Percentiles rank a stretch among this genome's conserved stretches.
Evolutionary conservation across 2,888 invertebrate species (phyloP).

Genomic region (Lycocerus yunnanus): DNA sequence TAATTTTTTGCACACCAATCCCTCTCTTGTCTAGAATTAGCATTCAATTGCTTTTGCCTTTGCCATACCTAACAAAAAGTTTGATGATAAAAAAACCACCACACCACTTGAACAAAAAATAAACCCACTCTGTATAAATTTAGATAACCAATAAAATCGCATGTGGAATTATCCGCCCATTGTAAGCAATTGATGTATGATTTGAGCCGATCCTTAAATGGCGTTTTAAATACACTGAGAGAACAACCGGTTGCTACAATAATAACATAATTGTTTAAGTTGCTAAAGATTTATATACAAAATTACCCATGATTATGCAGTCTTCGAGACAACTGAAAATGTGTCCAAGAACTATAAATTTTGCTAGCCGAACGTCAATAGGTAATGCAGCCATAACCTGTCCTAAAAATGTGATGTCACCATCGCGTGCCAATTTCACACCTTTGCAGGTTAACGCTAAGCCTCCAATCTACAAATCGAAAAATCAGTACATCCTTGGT

Average conservation of each 20-base stretch:
- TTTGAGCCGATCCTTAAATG: constrained; percentile 70
- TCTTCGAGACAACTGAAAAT: constrained; percentile 85
- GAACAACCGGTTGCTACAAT: constrained; percentile 78
- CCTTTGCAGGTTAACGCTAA: constrained; percentile 64
- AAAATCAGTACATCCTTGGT: not conserved
- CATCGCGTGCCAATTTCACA: constrained; percentile 61
- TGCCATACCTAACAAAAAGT: constrained; percentile 62
- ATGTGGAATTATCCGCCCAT: constrained; percentile 83
- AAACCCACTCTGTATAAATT: constrained; percentile 74
- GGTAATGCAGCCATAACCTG: constrained; percentile 82
- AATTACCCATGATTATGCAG: constrained; percentile 76
- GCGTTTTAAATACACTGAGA: constrained; percentile 77
- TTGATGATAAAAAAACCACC: not conserved
- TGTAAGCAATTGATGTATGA: constrained; percentile 76
- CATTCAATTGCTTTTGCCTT: constrained; percentile 58
- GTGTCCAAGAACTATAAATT: constrained; percentile 85
- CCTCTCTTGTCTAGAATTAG: constrained; percentile 49
- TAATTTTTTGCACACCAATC: constrained; percentile 73
- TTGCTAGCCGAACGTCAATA: constrained; percentile 78
- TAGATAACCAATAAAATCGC: constrained; percentile 82
- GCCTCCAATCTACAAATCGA: constrained; percentile 72
- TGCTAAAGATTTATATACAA: not conserved
- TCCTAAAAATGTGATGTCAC: constrained; percentile 87
- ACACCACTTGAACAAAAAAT: not conserved
- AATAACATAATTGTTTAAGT: not conserved